Conservation (phyloP, 2,113 vertebrate species). For the Anguilla japonica region DNA sequence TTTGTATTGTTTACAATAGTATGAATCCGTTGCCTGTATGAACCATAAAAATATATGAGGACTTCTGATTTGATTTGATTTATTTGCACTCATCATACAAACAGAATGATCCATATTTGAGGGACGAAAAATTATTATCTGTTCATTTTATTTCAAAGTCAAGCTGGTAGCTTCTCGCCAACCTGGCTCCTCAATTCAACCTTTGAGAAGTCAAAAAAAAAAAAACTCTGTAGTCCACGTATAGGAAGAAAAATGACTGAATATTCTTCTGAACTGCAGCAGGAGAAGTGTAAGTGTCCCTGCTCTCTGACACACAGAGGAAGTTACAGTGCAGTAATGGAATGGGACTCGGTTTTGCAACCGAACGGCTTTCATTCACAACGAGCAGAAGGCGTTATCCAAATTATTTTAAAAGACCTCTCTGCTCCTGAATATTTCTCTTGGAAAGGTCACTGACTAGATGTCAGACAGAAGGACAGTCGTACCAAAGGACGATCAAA, state of each 20-base stretch:
- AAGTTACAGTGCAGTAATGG: not conserved
- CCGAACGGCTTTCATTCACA: not conserved
- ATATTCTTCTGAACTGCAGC: not conserved
- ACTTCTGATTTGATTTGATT: too few relatives aligned
- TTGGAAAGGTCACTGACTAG: not conserved
- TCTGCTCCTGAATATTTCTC: not conserved
- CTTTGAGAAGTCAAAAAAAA: not conserved
- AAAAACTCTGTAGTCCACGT: not conserved
- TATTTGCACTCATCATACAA: too few relatives aligned
- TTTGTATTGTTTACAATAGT: too few relatives aligned
- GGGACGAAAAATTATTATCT: too few relatives aligned
- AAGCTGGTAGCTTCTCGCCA: not conserved
- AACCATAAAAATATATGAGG: too few relatives aligned
- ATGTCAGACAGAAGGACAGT: not conserved
- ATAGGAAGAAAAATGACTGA: not conserved
- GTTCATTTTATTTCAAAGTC: too few relatives aligned
- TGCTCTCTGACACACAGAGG: not conserved
- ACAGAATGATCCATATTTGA: too few relatives aligned
- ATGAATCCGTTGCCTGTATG: too few relatives aligned
- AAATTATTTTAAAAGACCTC: not conserved
- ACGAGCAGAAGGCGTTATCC: not conserved
- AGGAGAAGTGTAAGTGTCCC: not conserved
- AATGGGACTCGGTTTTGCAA: not conserved
- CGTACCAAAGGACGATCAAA: not conserved
- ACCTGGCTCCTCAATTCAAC: not conserved